Evolutionary conservation across 1,140 invertebrate genomes (phyloP), one percentile per base, ranked within the genome.

Genomic region (Tachypleus tridentatus): DNA sequence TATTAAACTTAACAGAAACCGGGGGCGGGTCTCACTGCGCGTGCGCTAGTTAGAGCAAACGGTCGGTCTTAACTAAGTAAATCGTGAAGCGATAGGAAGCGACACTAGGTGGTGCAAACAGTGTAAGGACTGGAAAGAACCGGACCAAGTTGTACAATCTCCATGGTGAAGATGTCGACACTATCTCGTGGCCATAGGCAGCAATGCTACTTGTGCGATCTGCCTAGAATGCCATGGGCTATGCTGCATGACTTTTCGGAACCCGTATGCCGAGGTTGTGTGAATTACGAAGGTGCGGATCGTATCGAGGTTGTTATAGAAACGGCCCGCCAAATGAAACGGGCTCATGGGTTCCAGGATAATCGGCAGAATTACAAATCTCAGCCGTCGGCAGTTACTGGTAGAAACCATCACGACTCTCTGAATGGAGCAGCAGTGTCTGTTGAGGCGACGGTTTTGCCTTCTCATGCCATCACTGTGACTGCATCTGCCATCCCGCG

Each of bases 201-300:
- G 79, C 93, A 98, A 78, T 99, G 97, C 80, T 99, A 98, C 79
- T 79, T 99, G 75, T 99, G 97, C 83, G 97, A 99, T 79, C 80
- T 98, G 77, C 95, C 95, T 67, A 86, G 96, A 66, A 98, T 96
- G 89, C 96, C 95, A 62, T 99, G 97, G 97, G 95, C 97, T 9
- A 98, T 99, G 91, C 83, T 98, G 70, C 89, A 95, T 80, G 97
- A 99, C 78, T 99, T 98, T 76, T 88, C 88, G 7, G 97, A 99
- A 77, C 87, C 93, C 8, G 96, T 99, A 57, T 99, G 97, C 75
- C 86, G 97, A 51, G 96, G 96, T n/a, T 99, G 96, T 80, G 83
- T 98, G 5, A 99, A 99, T 77, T 99, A 98, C 76, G 97, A 99
- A 77, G 97, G 94, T 61, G 91, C 93, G 4, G 95, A 98, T 78